Evolutionary conservation across 2,113 vertebrate genomes (phyloP), one percentile per base, ranked within the genome.

Genomic region (Caracal caracal): DNA sequence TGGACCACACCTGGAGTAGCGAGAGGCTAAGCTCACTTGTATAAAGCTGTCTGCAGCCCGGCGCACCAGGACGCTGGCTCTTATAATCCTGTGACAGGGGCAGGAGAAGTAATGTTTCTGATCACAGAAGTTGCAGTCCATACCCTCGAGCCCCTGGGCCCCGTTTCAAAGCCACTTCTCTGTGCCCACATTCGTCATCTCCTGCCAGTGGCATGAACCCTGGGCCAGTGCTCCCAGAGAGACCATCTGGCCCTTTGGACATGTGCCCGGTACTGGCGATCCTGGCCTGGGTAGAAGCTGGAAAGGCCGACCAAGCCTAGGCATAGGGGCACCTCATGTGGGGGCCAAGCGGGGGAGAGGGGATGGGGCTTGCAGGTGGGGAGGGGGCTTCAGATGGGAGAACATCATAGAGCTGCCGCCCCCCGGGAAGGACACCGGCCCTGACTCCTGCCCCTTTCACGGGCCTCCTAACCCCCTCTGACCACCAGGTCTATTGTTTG

Each of bases 201-300:
- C 66, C 68, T 86, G 88, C 93, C 71, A 89, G 37, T 43, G 93
- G 71, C 66, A 3, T 83, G 91, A 66, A 75, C 94, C 47, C 94
- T 86, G 53, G 94, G 88, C 88, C 76, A 49, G 59, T 12, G 65
- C 11, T n/a, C 70, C 79, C 53, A 28, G 88, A 0, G 28, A 96
- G 91, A 59, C 95, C 96, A 98, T 92, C 96, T 97, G 95, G 96
- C 26, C 65, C 40, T 92, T 83, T 95, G 97, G 95, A 97, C 87
- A 66, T 33, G 19, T 33, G 86, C 97, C 93, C 22, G n/a, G 47
- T 19, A 10, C 53, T 16, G 37, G 83, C 0, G 1, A 47, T 84
- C 83, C 65, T 70, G 51, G 95, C 73, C 10, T 0, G 11, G 65
- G 24, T 90, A 93, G 51, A 80, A n/a, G 65, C 93, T 82, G 61